phyloP scores from a whole-genome alignment of 2,113 vertebrate species.

The Thamnophis sirtalis region DNA sequence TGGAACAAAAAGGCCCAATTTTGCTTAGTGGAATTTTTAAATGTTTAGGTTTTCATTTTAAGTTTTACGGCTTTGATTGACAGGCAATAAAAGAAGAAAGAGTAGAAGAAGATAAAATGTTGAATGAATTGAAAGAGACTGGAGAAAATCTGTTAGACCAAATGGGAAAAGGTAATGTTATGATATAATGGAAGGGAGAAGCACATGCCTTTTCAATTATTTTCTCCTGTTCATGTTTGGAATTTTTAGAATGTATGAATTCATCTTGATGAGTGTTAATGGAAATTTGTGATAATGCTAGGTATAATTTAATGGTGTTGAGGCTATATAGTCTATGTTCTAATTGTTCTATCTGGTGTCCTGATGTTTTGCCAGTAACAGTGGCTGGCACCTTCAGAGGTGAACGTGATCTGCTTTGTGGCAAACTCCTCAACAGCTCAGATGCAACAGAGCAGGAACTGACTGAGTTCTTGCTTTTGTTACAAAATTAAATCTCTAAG shows the following conservation, averaged over 20 bases:
- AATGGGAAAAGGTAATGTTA: conserved; percentile 80
- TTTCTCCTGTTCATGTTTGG: neutral
- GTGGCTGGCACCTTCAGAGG: neutral
- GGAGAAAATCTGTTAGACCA: conserved; percentile 78
- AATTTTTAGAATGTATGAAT: neutral
- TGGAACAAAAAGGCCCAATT: neutral
- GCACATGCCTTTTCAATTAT: neutral
- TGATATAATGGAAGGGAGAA: neutral
- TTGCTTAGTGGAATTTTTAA: neutral
- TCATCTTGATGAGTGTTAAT: neutral
- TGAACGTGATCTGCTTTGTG: neutral
- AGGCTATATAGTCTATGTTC: neutral
- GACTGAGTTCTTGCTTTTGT: neutral
- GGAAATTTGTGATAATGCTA: neutral
- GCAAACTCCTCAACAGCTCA: neutral
- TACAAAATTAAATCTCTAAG: neutral
- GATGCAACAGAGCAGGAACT: neutral
- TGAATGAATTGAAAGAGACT: conserved; percentile 70
- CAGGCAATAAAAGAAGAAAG: conserved; percentile 80
- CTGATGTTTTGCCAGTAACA: neutral
- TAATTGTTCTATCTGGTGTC: neutral
- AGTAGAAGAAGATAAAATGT: conserved; percentile 63
- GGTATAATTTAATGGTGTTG: neutral
- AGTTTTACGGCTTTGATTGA: conserved; percentile 27
- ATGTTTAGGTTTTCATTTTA: neutral